Evolutionary conservation across 2,888 invertebrate genomes (phyloP).

Genomic region (Anagyrus pseudococci): DNA sequence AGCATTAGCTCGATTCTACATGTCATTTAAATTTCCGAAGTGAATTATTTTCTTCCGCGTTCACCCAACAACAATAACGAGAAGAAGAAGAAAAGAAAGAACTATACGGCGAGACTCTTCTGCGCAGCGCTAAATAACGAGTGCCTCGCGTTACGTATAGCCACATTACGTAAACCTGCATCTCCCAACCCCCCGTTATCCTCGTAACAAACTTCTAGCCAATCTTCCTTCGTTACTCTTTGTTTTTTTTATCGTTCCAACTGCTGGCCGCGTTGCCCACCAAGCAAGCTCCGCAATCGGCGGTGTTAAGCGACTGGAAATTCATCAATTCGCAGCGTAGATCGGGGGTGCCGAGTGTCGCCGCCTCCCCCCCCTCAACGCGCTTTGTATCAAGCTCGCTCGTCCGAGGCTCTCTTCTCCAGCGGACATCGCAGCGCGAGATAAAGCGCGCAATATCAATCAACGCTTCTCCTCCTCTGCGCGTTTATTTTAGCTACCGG

Average conservation of each 20-base stretch:
- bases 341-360: neutral
- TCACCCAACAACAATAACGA: no score
- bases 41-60: no score
- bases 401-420: constrained; percentile 2
- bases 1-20: no score
- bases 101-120: neutral
- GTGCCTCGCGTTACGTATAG: no score
- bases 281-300: constrained; percentile 27
- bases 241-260: no score
- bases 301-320: constrained; percentile 40
- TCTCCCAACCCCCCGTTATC: no score
- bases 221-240: no score
- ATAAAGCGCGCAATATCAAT: constrained; percentile 38
- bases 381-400: constrained; percentile 7
- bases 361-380: constrained; percentile 15
- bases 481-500: constrained; percentile 17
- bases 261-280: neutral
- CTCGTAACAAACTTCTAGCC: no score
- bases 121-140: neutral
- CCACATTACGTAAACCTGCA: no score
- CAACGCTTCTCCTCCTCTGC: constrained; percentile 14
- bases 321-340: constrained; percentile 27
- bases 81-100: no score
- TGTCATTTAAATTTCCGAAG: no score
- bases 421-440: constrained; percentile 25